Evolutionary conservation across 2,113 vertebrate genomes (phyloP), one percentile per base, ranked within the genome.

Genomic region (Crypturellus undulatus): DNA sequence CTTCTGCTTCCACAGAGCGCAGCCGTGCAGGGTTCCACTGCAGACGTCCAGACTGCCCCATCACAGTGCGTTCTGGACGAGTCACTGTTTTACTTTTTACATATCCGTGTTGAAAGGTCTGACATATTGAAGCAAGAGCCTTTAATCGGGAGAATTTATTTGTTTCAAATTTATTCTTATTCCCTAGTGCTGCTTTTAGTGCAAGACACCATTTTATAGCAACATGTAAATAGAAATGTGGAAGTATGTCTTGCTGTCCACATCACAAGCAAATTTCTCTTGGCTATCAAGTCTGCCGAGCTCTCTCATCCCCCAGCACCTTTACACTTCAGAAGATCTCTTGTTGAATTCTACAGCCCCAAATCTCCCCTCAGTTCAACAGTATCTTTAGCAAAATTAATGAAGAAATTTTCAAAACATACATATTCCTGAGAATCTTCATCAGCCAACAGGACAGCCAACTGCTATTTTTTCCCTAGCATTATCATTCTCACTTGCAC

Each of bases 331-430:
- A 79, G 78, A 92, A 69, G 2, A 60, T 72, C 81, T 80, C 16
- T 86, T 79, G 47, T 79, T 69, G 40, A 73, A 21, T 69, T 91
- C 70, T 79, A 22, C 40, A 85, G 42, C 36, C 51, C n/a, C 45
- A 42, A 30, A 59, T 79, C 87, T 87, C 54, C 45, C 14, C 70
- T 84, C 45, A 92, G 63, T 65, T 36, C 34, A 70, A 19, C 45
- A 91, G 7, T 67, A 86, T 26, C 36, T 90, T 78, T 43, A 84
- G 65, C 77, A 80, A 93, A 95, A 84, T 56, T 78, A 45, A 51
- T 26, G 6, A 87, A 80, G 25, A 19, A 28, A 42, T 92, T 90
- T 67, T 71, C 65, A 93, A 90, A 36, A 22, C 38, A 26, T 64
- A 25, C 28, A 56, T 64, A 43, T 51, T 49, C 3, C 3, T n/a